These are phyloP conservation scores for Nothura maculosa DNA, from an alignment of 2,797 vertebrate genomes.

Conservation along the genomic window DNA sequence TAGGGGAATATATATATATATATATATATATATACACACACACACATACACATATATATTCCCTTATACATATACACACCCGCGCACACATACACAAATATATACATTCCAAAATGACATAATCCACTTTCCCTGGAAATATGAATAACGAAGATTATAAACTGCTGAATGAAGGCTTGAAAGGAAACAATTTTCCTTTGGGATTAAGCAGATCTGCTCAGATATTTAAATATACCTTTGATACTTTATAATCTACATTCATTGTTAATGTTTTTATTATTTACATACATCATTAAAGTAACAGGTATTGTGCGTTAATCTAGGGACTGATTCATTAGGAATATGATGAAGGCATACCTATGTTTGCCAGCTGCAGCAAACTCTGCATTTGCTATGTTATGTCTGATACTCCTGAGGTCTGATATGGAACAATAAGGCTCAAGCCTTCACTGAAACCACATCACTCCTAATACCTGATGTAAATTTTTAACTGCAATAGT, in stretches of 20 bases:
- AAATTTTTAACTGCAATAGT: not conserved
- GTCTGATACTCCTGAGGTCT: slow-evolving; percentile 33
- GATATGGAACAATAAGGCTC: slow-evolving; percentile 51
- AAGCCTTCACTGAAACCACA: not conserved
- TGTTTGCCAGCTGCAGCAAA: not conserved
- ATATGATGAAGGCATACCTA: not conserved
- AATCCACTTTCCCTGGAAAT: slow-evolving; percentile 30
- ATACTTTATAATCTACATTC: slow-evolving; percentile 31
- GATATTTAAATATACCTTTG: slow-evolving; percentile 23
- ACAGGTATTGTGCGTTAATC: slow-evolving; percentile 44
- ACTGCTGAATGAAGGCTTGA: slow-evolving; percentile 50
- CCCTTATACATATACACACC: not conserved
- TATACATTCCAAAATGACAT: slow-evolving; percentile 55
- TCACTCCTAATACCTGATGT: not conserved
- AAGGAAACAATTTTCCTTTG: slow-evolving; percentile 17
- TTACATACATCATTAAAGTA: slow-evolving; percentile 40
- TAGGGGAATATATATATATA: slow-evolving; percentile 56
- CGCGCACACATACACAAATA: slow-evolving; percentile 12
- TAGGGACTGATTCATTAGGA: slow-evolving; percentile 25
- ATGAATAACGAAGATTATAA: slow-evolving; percentile 34
- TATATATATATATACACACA: slow-evolving; percentile 58
- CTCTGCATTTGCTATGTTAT: not conserved
- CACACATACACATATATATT: not conserved
- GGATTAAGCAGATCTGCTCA: not conserved
- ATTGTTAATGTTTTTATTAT: slow-evolving; percentile 13